Percentiles rank a stretch among this genome's conserved stretches.
phyloP scores from a whole-genome alignment of 1,140 invertebrate species.

The Vanessa tameamea region DNA sequence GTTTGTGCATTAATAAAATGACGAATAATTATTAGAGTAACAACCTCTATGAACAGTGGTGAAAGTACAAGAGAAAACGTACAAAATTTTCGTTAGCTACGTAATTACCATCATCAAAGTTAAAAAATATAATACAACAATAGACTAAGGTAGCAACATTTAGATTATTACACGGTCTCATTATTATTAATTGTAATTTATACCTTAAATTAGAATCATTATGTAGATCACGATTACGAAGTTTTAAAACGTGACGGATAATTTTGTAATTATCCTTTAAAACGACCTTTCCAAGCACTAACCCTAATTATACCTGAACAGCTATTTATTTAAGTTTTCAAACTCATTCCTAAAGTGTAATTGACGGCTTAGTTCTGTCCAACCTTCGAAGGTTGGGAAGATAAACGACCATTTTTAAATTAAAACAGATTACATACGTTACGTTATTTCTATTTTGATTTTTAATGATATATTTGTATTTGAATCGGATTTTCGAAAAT shows the following conservation, averaged over 20 bases:
- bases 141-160: too few relatives aligned
- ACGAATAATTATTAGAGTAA: too few relatives aligned
- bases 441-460: not conserved
- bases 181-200: not conserved
- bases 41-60: too few relatives aligned
- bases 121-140: too few relatives aligned
- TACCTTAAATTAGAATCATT: not conserved
- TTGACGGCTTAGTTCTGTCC: constrained; percentile 3
- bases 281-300: constrained; percentile 3
- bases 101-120: too few relatives aligned
- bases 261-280: constrained; percentile 2
- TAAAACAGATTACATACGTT: not conserved
- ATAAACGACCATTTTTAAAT: constrained; percentile 2
- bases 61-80: too few relatives aligned
- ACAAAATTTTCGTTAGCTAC: too few relatives aligned
- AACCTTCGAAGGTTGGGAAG: not conserved
- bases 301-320: constrained; percentile 5
- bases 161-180: not conserved
- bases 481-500: too few relatives aligned
- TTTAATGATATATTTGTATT: too few relatives aligned
- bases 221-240: constrained; percentile 2
- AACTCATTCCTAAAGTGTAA: constrained; percentile 4
- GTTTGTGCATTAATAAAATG: too few relatives aligned
- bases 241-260: not conserved
- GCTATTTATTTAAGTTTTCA: constrained; percentile 3